These are phyloP conservation scores for Tuta absoluta DNA, from an alignment of 2,888 invertebrate species.

Conservation along the genomic window DNA sequence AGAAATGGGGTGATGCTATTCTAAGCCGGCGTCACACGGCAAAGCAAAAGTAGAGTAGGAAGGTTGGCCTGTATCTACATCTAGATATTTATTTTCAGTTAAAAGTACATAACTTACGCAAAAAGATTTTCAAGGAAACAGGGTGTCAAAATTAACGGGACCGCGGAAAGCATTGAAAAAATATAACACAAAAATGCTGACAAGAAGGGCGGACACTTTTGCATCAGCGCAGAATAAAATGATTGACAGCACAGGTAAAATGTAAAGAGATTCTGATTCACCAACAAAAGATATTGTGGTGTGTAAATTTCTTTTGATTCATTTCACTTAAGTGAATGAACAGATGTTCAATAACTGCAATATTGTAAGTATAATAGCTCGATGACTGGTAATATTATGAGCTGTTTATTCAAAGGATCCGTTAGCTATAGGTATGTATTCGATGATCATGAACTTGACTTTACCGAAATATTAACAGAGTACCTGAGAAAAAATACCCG, in stretches of 20 bases:
- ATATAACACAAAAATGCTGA: conserved; percentile 40
- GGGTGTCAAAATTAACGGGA: not conserved
- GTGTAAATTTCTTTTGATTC: conserved; percentile 50
- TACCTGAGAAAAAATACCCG: not conserved
- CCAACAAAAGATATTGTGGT: conserved; percentile 51
- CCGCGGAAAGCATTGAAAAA: not conserved
- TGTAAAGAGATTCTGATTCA: conserved; percentile 42
- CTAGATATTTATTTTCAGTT: no score
- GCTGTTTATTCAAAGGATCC: conserved; percentile 19
- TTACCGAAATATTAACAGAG: not conserved
- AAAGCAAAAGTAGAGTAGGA: no score
- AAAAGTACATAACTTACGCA: not conserved
- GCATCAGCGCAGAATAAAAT: conserved; percentile 55
- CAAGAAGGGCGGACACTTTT: conserved; percentile 64
- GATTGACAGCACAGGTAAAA: conserved; percentile 63
- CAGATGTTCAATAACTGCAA: conserved; percentile 52
- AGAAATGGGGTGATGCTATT: no score
- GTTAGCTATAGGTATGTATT: not conserved
- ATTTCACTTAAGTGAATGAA: conserved; percentile 49
- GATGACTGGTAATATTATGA: conserved; percentile 42
- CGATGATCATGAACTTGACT: not conserved
- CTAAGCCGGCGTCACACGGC: no score
- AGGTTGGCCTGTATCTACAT: no score
- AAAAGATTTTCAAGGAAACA: not conserved
- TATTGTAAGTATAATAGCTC: conserved; percentile 40